Conservation (phyloP, 2,797 vertebrate genomes). For the Halcyon chelicuti region DNA sequence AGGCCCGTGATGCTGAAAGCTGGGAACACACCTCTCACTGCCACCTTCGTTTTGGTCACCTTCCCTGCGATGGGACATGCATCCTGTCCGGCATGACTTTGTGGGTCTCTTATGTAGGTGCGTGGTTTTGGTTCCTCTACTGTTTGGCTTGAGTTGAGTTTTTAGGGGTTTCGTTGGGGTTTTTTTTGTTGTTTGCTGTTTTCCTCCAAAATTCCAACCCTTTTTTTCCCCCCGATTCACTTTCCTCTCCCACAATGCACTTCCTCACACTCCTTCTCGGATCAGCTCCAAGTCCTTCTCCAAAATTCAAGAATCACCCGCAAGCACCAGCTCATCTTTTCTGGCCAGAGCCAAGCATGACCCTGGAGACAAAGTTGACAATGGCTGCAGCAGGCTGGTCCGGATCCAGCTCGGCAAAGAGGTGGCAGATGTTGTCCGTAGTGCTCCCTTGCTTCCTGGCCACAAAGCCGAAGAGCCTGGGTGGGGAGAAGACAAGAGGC, state of each 20-base stretch:
- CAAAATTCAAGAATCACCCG: conserved; percentile 83
- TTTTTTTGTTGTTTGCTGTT: conserved; percentile 34
- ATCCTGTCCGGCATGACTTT: conserved; percentile 38
- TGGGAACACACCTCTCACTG: conserved; percentile 68
- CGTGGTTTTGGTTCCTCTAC: conserved; percentile 59
- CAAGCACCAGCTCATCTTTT: conserved; percentile 86
- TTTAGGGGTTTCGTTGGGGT: conserved; percentile 33
- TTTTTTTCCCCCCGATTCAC: conserved; percentile 73
- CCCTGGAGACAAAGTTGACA: conserved; percentile 95
- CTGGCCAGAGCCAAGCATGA: conserved; percentile 89
- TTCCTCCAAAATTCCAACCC: conserved; percentile 49
- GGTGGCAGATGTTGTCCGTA: conserved; percentile 97
- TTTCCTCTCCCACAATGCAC: conserved; percentile 86
- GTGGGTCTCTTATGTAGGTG: conserved; percentile 48
- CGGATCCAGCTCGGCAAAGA: conserved; percentile 95
- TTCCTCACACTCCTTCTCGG: conserved; percentile 86
- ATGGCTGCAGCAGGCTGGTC: conserved; percentile 95
- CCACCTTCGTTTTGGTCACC: conserved; percentile 60
- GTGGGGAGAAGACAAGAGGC: not conserved
- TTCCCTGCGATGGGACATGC: conserved; percentile 68
- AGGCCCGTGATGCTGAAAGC: conserved; percentile 70
- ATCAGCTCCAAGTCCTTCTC: conserved; percentile 88
- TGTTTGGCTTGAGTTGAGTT: conserved; percentile 51
- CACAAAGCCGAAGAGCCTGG: conserved; percentile 96
- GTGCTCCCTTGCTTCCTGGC: conserved; percentile 97